Base-by-base conservation (phyloP, 2,113 vertebrate genomes). In the Aphelocoma coerulescens region DNA sequence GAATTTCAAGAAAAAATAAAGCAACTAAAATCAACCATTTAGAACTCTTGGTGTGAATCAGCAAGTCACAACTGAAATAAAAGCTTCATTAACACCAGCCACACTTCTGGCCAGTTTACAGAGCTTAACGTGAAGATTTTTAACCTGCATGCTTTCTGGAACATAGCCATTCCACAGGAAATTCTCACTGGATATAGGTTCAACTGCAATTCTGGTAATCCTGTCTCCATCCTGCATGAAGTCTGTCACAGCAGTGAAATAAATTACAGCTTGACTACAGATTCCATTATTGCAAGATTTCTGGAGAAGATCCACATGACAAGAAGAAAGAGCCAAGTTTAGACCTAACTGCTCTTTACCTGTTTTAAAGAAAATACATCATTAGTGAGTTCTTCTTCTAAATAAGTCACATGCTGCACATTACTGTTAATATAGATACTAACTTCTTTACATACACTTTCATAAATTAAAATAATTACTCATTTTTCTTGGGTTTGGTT, bases 151-250 rank as follows among this genome's bases (percentile, higher is more conserved):
- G 39, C 97, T 95, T 83, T 98, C 98, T 66, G 98, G 98, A 13
- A 95, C 76, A 65, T 99, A 99, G 89, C 97, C 98, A 51, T 98
- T 99, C 99, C 99, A 99, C 44, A 99, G 96, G 69, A 99, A 98
- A 69, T 98, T 98, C 20, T 97, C 95, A 44, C 97, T 98, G 80
- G 96, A 89, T 74, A 99, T 93, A 44, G 99, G 97, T 85, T 98
- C 77, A 0, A 98, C 96, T 8, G 89, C 92, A 88, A 99, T 98
- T 73, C 95, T 93, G 51, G 98, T 98, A 35, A 96, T 95, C 96
- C 98, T 98, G 43, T 99, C 98, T 83, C 98, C 98, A 52, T 99
- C 98, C 69, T 39, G 96, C 65, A 97, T 91, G 72, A 99, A 99
- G 96, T 99, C 98, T 8, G 94, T 98, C 58, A 99, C 83, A 41